Percentiles rank a stretch among this genome's conserved stretches.
phyloP scores from a whole-genome alignment of 2,113 vertebrate genomes.

The Notothenia rossii region DNA sequence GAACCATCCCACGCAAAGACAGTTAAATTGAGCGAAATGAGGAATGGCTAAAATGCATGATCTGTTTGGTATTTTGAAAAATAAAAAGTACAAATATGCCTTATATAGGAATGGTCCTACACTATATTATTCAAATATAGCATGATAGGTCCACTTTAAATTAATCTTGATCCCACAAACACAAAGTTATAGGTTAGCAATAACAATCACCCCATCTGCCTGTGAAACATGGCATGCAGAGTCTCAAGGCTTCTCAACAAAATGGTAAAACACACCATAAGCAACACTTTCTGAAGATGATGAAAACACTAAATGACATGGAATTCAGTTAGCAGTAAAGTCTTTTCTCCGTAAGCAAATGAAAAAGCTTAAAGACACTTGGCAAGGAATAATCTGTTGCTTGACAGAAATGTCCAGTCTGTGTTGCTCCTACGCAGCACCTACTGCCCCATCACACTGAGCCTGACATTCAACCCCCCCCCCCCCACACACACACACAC shows the following conservation, averaged over 20 bases:
- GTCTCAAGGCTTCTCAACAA: not conserved
- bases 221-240: not conserved
- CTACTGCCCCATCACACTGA: slow-evolving; percentile 24
- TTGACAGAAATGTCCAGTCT: not conserved
- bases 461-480: slow-evolving; percentile 35
- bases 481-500: slow-evolving; percentile 8
- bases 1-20: too few relatives aligned
- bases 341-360: not conserved
- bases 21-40: too few relatives aligned
- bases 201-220: not conserved
- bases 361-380: not conserved
- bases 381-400: not conserved
- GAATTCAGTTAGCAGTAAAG: not conserved
- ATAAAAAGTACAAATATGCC: too few relatives aligned
- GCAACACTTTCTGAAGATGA: not conserved
- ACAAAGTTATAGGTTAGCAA: not conserved
- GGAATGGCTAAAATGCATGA: too few relatives aligned
- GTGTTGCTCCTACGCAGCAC: slow-evolving; percentile 19
- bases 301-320: not conserved
- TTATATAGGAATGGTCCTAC: too few relatives aligned
- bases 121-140: too few relatives aligned
- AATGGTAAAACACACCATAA: not conserved
- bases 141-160: not conserved
- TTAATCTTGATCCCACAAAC: not conserved
- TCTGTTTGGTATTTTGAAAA: too few relatives aligned